Evolutionary conservation across 2,888 invertebrate genomes (phyloP), one percentile per base, ranked within the genome.

Genomic region (Cephus nigrinus): DNA sequence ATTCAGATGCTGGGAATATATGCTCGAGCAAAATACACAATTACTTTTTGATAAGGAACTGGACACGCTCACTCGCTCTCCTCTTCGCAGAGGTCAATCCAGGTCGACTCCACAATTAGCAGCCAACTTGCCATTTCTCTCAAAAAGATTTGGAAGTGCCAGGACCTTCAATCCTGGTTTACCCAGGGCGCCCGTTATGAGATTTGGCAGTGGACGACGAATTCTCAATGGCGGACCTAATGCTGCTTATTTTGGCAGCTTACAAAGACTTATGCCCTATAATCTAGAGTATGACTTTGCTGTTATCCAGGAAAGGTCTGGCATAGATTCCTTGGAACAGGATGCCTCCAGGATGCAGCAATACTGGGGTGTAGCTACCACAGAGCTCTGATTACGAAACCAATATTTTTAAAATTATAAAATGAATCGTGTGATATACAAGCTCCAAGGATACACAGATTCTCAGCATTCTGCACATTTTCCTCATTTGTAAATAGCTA

Each of bases 1-100:
- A 88, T 97, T 97, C 88, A 96, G 97, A 89, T 97, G 97, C 88
- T 97, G 97, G 97, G 97, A 97, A 86, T 97, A 97, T 86, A 97
- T 97, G 97, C 91, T 97, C 74, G 97, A 97, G 88, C 97, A 97
- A 90, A 97, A 97, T 86, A 97, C 97, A 0, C 97, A 97, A 89
- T 93, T 97, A 89, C 88, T 97, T 2, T 97, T 97, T 86, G 97
- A 97, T 90, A 97, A 97, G 88, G 97, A 97, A 90, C 91, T 97
- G 75, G 97, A 97, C 87, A 96, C 97, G 68, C 92, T 97, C 72
- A 95, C 95, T 84, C 92, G 91, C 76, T 92, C 88, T 84, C 90
- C 85, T 68, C 83, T 87, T 69, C 86, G 85, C 73, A 92, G 92
- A 83, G 92, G 92, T 90, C 75, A 88, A 88, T 86, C 87, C 35